Conservation (phyloP, 2,888 invertebrate genomes). For the Pseudoips prasinana region DNA sequence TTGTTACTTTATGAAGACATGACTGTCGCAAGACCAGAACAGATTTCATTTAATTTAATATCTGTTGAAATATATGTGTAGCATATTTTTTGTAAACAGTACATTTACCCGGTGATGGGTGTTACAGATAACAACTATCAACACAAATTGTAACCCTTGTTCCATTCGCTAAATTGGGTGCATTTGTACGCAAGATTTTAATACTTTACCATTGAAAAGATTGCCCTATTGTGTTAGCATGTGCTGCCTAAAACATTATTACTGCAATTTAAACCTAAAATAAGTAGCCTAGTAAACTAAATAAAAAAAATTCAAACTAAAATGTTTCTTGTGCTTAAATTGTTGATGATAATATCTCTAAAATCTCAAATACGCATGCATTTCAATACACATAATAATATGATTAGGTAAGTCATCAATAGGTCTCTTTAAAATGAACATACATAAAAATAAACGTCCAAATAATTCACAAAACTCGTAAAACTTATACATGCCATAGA, state of each 20-base stretch:
- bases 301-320: no score
- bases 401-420: no score
- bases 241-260: conserved; percentile 28
- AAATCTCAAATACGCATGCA: no score
- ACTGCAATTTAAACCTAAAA: conserved; percentile 5
- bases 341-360: no score
- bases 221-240: conserved; percentile 39
- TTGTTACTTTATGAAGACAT: no score
- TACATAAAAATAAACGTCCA: conserved; percentile 21
- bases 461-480: conserved; percentile 26
- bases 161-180: conserved; percentile 74
- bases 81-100: conserved; percentile 50
- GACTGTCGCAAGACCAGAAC: no score
- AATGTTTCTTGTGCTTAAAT: neutral
- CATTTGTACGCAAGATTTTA: conserved; percentile 72
- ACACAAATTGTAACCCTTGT: conserved; percentile 74
- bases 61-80: no score
- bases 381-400: no score
- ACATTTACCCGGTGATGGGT: conserved; percentile 58
- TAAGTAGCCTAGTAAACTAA: no score
- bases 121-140: conserved; percentile 69
- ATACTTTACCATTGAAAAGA: conserved; percentile 59
- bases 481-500: conserved; percentile 32
- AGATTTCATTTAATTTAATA: no score
- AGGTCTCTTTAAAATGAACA: no score